These are phyloP conservation scores for Taenioides sp. DNA, from an alignment of 2,797 vertebrate species.

Conservation along the genomic window DNA sequence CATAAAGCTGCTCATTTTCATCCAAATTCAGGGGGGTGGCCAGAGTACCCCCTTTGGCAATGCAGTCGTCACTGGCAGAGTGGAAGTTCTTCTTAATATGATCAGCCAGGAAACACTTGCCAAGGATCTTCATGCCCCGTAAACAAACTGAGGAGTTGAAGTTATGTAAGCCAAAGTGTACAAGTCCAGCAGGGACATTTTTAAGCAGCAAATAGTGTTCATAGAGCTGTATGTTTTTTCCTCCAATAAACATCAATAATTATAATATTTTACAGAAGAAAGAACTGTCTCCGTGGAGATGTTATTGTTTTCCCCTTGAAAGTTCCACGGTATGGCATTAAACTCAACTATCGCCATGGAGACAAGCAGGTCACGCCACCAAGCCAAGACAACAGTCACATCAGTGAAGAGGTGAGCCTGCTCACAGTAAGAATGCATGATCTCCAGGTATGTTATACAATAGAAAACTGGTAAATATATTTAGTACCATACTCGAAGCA, in stretches of 20 bases:
- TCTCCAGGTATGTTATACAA: too few relatives aligned
- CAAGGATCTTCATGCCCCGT: conserved; percentile 87
- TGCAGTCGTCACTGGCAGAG: conserved; percentile 87
- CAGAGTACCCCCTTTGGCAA: conserved; percentile 87
- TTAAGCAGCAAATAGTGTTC: not conserved
- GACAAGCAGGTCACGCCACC: not conserved
- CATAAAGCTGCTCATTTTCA: conserved; percentile 87
- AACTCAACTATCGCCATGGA: not conserved
- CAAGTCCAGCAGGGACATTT: not conserved
- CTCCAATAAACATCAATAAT: too few relatives aligned
- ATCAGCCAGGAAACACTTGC: conserved; percentile 90
- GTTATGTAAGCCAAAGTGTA: not conserved
- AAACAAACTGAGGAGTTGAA: conserved; percentile 83
- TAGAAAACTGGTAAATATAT: not conserved
- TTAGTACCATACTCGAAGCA: not conserved
- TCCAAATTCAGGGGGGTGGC: conserved; percentile 79
- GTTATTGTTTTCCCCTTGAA: not conserved
- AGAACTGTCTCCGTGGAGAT: not conserved
- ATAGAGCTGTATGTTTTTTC: not conserved
- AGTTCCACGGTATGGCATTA: not conserved
- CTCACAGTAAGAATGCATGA: too few relatives aligned
- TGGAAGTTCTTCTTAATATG: conserved; percentile 83
- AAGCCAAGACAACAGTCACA: not conserved
- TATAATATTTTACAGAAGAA: too few relatives aligned
- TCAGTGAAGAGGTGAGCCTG: too few relatives aligned